A percentile compares a stretch with the other conserved stretches of the same genome.
Conservation (phyloP, 2,113 vertebrate genomes). For the Chloropsis cyanopogon region DNA sequence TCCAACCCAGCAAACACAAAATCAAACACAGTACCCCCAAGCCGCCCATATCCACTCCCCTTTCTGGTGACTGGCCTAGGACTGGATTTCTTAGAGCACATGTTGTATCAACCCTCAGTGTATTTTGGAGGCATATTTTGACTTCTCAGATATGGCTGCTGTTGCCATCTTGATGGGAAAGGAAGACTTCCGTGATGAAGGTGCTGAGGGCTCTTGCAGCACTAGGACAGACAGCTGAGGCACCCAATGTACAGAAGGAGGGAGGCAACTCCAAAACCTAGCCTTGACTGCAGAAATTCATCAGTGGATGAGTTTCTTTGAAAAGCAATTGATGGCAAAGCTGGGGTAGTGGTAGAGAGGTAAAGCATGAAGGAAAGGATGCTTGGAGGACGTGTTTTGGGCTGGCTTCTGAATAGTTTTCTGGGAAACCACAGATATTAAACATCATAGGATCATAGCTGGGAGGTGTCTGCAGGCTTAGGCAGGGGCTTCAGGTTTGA, state of each 20-base stretch:
- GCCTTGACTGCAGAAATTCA: not conserved
- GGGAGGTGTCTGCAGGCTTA: not conserved
- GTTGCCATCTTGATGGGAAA: not conserved
- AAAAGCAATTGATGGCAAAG: not conserved
- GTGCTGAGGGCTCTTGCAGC: not conserved
- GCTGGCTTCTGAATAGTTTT: not conserved
- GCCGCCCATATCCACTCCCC: rapidly evolving
- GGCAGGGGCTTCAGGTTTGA: not conserved
- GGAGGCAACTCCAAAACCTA: not conserved
- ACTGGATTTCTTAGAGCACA: not conserved
- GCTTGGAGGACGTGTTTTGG: not conserved
- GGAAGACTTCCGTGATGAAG: not conserved
- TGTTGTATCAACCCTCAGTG: not conserved
- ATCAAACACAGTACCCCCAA: not conserved
- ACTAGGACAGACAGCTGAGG: not conserved
- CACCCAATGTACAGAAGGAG: not conserved
- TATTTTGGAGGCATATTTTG: not conserved
- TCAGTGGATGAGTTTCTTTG: not conserved
- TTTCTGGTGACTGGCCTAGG: not conserved
- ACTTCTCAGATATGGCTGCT: not conserved
- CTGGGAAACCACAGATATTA: not conserved
- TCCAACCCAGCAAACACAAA: not conserved
- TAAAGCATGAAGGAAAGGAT: not conserved
- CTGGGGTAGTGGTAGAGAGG: not conserved
- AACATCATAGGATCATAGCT: not conserved